Conservation (phyloP, 2,888 invertebrate species). For the Amiota communis region DNA sequence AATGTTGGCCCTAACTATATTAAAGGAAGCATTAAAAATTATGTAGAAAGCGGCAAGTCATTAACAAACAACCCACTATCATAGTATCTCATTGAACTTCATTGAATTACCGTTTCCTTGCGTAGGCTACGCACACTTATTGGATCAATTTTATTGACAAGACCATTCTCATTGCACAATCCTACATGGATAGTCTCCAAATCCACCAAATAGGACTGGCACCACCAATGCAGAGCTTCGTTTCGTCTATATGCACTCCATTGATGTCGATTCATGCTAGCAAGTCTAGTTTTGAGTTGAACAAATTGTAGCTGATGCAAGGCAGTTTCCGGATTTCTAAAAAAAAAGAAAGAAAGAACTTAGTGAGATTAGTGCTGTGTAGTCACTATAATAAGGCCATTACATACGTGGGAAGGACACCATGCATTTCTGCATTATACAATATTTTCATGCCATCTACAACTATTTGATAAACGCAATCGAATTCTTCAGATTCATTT, state of each 20-base stretch:
- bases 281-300: slow-evolving; percentile 3
- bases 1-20: too few relatives aligned
- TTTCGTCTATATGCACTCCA: not conserved
- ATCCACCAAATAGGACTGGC: not conserved
- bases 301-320: not conserved
- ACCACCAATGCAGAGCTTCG: slow-evolving; percentile 2
- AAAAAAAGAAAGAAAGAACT: too few relatives aligned
- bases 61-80: too few relatives aligned
- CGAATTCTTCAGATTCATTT: not conserved
- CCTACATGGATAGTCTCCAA: not conserved
- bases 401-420: not conserved
- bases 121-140: not conserved
- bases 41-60: too few relatives aligned
- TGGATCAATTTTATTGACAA: not conserved
- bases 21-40: too few relatives aligned
- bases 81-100: too few relatives aligned
- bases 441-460: slow-evolving; percentile 12
- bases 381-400: not conserved
- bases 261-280: not conserved
- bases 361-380: not conserved
- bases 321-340: not conserved
- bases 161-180: not conserved
- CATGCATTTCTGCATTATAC: slow-evolving; percentile 16
- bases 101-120: not conserved
- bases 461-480: not conserved